phyloP scores from a whole-genome alignment of 2,113 vertebrate genomes.

The Camelus bactrianus region DNA sequence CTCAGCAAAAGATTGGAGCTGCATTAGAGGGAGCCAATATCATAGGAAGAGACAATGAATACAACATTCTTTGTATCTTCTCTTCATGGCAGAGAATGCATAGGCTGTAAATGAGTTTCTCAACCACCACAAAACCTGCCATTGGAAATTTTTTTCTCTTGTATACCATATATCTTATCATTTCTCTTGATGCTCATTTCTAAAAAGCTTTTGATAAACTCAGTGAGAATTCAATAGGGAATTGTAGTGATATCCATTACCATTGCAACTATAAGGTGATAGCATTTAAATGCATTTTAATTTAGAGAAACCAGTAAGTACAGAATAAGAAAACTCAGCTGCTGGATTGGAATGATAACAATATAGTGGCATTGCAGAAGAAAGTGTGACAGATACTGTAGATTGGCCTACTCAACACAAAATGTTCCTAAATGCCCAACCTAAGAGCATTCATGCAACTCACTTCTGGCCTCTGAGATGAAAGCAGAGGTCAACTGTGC shows the following conservation, averaged over 20 bases:
- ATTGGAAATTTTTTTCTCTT: not conserved
- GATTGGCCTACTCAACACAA: not conserved
- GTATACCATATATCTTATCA: not conserved
- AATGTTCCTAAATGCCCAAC: not conserved
- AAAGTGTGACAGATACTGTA: not conserved
- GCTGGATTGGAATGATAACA: not conserved
- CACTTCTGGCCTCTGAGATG: not conserved
- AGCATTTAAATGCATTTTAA: not conserved
- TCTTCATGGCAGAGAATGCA: not conserved
- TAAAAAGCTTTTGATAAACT: not conserved
- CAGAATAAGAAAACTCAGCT: not conserved
- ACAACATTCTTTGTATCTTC: not conserved
- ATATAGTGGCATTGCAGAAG: not conserved
- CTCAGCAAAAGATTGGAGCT: not conserved
- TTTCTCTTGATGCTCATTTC: not conserved
- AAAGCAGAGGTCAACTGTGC: not conserved
- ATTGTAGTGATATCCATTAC: not conserved
- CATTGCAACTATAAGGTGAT: not conserved
- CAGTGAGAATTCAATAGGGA: not conserved
- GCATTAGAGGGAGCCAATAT: not conserved
- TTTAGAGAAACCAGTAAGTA: not conserved
- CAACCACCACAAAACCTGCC: not conserved
- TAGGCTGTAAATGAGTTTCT: not conserved
- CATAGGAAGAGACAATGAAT: not conserved
- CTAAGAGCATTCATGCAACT: not conserved